These are phyloP conservation scores for Sanderia malayensis DNA, from an alignment of 30 jellyfish, hydroid and myxozoan species.

Conservation along the genomic window DNA sequence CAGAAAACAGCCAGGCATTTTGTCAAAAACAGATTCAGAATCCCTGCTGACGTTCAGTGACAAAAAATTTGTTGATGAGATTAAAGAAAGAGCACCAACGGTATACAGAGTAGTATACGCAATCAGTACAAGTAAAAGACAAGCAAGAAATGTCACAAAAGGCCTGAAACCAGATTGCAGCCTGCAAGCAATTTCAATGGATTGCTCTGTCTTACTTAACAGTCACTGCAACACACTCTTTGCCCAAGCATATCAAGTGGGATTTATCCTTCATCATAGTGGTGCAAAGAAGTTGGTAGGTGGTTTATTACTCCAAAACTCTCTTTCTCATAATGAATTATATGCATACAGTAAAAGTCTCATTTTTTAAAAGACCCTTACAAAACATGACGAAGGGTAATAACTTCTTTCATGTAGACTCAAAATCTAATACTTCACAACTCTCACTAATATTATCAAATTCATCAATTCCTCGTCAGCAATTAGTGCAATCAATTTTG, in stretches of 20 bases:
- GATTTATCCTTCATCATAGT: conserved; percentile 27
- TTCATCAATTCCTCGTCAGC: conserved; percentile 22
- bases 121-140: conserved; percentile 23
- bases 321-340: conserved; percentile 1
- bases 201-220: conserved; percentile 12
- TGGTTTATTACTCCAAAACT: background rate
- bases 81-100: conserved; percentile 26
- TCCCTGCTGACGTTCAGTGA: conserved; percentile 23
- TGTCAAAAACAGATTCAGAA: conserved; percentile 24
- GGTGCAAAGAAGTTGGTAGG: conserved; percentile 11
- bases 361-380: background rate
- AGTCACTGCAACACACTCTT: conserved; percentile 23
- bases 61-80: conserved; percentile 19
- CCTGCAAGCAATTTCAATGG: conserved; percentile 13
- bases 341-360: background rate
- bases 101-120: conserved; percentile 21
- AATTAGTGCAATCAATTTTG: conserved; percentile 3
- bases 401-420: background rate
- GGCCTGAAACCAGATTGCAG: conserved; percentile 26
- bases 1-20: conserved; percentile 14
- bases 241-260: conserved; percentile 29
- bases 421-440: background rate
- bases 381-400: background rate
- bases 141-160: conserved; percentile 23
- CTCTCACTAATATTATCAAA: background rate